Conservation (phyloP, 2,888 invertebrate species). For the Stenurella melanura region DNA sequence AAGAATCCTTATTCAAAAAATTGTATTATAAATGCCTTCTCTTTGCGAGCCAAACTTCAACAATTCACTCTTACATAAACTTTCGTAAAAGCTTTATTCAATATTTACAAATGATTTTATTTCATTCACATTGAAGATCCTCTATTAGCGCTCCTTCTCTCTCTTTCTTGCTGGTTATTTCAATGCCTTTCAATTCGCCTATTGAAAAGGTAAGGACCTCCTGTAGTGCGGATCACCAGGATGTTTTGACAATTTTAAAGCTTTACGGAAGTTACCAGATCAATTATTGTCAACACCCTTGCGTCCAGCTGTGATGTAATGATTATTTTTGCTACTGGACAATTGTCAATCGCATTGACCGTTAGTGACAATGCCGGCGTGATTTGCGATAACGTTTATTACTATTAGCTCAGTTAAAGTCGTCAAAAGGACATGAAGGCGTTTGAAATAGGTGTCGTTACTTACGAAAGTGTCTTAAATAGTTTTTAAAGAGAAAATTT, state of each 20-base stretch:
- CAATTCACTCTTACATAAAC: constrained; percentile 35
- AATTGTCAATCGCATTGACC: constrained; percentile 43
- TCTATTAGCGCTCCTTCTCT: constrained; percentile 30
- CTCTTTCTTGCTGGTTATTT: constrained; percentile 23
- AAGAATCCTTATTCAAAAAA: constrained; percentile 34
- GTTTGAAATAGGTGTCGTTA: constrained; percentile 13
- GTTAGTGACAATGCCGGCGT: constrained; percentile 54
- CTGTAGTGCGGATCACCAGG: constrained; percentile 54
- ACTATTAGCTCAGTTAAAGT: constrained; percentile 14
- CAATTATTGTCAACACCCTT: constrained; percentile 70
- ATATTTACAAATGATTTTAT: constrained; percentile 45
- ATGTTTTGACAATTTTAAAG: constrained; percentile 62
- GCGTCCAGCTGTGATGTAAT: constrained; percentile 68
- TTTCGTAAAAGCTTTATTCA: constrained; percentile 38
- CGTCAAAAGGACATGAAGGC: constrained; percentile 21
- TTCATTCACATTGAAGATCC: constrained; percentile 28
- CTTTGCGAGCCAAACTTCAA: constrained; percentile 26
- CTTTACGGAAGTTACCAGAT: constrained; percentile 64
- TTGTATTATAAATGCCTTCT: constrained; percentile 32
- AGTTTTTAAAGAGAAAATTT: constrained; percentile 14
- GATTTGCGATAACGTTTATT: constrained; percentile 56
- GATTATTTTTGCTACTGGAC: constrained; percentile 58
- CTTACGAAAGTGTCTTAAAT: constrained; percentile 5
- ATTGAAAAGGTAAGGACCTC: constrained; percentile 58
- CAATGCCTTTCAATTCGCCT: constrained; percentile 46